Percentiles rank a stretch among this genome's conserved stretches.
phyloP scores from a whole-genome alignment of 2,797 vertebrate species.

The Urophycis tenuis region DNA sequence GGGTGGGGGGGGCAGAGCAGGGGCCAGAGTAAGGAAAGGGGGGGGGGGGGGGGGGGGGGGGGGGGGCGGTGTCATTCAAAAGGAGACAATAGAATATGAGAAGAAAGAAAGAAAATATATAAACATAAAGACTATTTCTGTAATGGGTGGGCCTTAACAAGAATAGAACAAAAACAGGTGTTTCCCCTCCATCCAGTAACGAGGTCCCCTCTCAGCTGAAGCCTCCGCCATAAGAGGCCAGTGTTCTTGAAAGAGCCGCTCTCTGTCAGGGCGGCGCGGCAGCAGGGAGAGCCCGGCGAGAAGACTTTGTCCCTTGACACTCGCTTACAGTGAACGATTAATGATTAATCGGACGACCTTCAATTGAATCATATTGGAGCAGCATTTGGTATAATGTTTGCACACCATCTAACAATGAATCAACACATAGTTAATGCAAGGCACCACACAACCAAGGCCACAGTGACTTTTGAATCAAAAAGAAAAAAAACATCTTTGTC shows the following conservation, averaged over 20 bases:
- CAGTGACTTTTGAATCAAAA: neutral
- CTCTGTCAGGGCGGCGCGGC: neutral
- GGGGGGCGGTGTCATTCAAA: too few relatives aligned
- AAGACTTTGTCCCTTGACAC: conserved; percentile 38
- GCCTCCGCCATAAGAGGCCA: neutral
- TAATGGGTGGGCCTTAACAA: neutral
- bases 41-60: neutral
- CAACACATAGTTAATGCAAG: neutral
- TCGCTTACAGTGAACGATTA: conserved; percentile 36
- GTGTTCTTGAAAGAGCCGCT: neutral
- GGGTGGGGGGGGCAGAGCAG: conserved; percentile 12
- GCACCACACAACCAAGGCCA: neutral
- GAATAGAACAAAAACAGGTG: conserved; percentile 2
- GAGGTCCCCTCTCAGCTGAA: neutral
- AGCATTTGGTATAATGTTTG: conserved; percentile 14
- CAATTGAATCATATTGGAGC: conserved; percentile 8
- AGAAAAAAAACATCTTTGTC: neutral
- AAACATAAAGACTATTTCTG: conserved; percentile 8
- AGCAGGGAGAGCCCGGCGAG: conserved; percentile 10
- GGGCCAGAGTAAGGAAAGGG: neutral
- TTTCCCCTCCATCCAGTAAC: neutral
- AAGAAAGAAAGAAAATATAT: neutral
- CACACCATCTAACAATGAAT: conserved; percentile 1
- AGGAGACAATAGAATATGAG: neutral
- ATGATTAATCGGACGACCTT: conserved; percentile 44